Conservation (phyloP, 2,888 invertebrate genomes). For the Ceratothoa steindachneri region DNA sequence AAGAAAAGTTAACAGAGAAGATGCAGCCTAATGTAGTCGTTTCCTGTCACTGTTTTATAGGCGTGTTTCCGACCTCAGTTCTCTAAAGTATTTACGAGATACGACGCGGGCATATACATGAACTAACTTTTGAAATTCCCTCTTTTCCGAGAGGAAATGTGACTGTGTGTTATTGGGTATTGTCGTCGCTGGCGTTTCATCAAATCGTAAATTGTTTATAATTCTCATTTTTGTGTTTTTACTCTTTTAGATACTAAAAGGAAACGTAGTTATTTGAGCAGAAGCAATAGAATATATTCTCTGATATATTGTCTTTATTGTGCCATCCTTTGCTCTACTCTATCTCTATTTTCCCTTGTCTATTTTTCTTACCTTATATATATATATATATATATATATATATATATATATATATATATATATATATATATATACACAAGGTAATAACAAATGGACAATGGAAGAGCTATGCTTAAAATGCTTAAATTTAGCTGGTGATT, state of each 20-base stretch:
- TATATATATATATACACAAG: too few relatives aligned
- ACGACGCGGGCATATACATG: not conserved
- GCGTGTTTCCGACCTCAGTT: not conserved
- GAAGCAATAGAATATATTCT: too few relatives aligned
- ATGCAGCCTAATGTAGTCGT: constrained; percentile 9
- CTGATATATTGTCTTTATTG: too few relatives aligned
- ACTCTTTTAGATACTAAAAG: too few relatives aligned
- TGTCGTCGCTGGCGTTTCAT: not conserved
- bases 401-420: not conserved
- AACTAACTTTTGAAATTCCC: constrained; percentile 8
- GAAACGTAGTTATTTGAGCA: too few relatives aligned
- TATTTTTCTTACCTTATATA: not conserved
- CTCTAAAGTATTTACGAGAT: not conserved
- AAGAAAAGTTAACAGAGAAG: constrained; percentile 2
- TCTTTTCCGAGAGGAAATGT: constrained; percentile 10
- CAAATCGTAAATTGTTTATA: not conserved
- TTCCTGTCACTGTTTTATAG: constrained; percentile 6
- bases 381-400: not conserved
- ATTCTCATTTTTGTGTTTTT: too few relatives aligned
- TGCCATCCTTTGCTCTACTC: too few relatives aligned
- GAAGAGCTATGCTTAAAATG: too few relatives aligned
- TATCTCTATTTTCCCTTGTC: too few relatives aligned
- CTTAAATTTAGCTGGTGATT: too few relatives aligned
- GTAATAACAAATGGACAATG: too few relatives aligned
- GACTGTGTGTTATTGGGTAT: not conserved